phyloP scores from a whole-genome alignment of 2,113 vertebrate species.

The Mungos mungo region DNA sequence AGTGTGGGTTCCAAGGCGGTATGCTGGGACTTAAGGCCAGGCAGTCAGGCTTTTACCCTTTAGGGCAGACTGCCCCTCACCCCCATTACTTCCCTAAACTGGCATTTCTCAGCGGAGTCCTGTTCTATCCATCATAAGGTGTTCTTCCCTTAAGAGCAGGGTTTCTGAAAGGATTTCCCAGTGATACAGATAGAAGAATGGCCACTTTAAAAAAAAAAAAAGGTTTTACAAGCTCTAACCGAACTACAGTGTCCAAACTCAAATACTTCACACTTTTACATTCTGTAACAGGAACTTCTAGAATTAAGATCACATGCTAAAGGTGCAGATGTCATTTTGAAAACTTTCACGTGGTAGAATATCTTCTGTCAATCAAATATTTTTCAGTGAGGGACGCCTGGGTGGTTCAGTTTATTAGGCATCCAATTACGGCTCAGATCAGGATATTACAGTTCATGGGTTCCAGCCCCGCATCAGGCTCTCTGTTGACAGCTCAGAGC shows the following conservation, averaged over 20 bases:
- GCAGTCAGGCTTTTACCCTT: not conserved
- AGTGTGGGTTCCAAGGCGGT: fast-evolving
- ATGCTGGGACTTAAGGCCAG: not conserved
- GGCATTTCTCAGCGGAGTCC: not conserved
- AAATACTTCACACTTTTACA: not conserved
- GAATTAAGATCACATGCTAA: not conserved
- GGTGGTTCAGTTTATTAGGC: too few species aligned
- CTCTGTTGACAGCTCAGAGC: too few species aligned
- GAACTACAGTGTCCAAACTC: not conserved
- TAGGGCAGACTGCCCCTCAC: not conserved
- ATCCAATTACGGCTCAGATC: too few species aligned
- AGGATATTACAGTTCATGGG: too few species aligned
- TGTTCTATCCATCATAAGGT: fast-evolving
- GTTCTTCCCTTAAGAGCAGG: not conserved
- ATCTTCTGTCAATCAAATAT: not conserved
- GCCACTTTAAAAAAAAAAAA: not conserved
- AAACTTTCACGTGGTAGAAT: not conserved
- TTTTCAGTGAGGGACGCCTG: not conserved
- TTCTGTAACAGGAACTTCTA: not conserved
- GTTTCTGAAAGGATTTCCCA: not conserved
- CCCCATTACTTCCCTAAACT: too few species aligned
- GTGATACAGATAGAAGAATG: not conserved
- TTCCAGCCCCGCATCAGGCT: too few species aligned
- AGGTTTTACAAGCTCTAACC: not conserved
- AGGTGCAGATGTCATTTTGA: not conserved